These are phyloP conservation scores for Drosophila imparisetae DNA, from an alignment of 2,888 invertebrate genomes.

Conservation along the genomic window DNA sequence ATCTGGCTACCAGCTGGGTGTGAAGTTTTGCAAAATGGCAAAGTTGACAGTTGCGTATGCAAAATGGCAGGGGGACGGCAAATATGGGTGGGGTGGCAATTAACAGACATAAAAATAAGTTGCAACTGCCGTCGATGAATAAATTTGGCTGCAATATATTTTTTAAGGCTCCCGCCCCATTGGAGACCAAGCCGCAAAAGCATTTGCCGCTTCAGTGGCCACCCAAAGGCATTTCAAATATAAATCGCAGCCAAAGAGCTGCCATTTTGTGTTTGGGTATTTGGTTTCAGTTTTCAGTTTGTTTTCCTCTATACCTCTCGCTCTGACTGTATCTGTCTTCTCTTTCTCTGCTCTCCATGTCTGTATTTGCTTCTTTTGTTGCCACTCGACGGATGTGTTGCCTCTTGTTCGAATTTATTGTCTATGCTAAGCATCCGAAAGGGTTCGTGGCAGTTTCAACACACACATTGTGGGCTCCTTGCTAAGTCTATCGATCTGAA, in stretches of 20 bases:
- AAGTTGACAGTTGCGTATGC: conserved; percentile 75
- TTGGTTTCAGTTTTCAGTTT: conserved; percentile 53
- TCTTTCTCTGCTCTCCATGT: not conserved
- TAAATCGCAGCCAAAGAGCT: conserved; percentile 58
- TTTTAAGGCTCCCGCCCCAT: conserved; percentile 20
- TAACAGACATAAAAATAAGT: conserved; percentile 73
- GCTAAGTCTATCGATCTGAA: conserved; percentile 69
- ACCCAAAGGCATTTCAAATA: conserved; percentile 68
- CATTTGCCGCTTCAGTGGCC: conserved; percentile 70
- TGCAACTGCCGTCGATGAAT: conserved; percentile 63
- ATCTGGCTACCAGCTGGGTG: conserved; percentile 44
- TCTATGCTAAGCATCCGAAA: conserved; percentile 45
- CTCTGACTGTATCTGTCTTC: conserved; percentile 2
- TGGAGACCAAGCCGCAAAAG: conserved; percentile 51
- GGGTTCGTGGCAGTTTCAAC: conserved; percentile 34
- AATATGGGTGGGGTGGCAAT: conserved; percentile 44
- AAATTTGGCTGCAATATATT: conserved; percentile 55
- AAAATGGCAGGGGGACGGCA: conserved; percentile 34
- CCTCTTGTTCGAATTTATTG: conserved; percentile 71
- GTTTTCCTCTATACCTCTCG: conserved; percentile 11
- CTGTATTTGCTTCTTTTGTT: conserved; percentile 54
- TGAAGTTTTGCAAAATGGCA: conserved; percentile 73
- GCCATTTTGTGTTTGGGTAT: conserved; percentile 57
- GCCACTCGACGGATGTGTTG: conserved; percentile 70
- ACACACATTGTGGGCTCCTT: conserved; percentile 51